phyloP scores from a whole-genome alignment of 2,797 vertebrate species.

The Antennarius maculatus region DNA sequence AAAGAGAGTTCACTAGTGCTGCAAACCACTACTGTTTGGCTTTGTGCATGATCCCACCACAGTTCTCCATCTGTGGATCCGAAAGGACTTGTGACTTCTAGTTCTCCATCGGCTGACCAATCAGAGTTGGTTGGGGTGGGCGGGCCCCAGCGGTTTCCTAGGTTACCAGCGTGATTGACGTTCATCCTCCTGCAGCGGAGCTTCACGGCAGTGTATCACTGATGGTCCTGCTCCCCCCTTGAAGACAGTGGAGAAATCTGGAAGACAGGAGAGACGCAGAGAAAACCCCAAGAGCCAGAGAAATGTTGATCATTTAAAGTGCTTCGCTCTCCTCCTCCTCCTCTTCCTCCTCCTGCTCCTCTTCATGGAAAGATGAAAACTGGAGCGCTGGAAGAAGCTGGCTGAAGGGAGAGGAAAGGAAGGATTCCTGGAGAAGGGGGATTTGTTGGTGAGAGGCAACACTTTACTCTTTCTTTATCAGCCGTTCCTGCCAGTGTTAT shows the following conservation, averaged over 20 bases:
- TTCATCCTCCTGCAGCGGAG: slow-evolving; percentile 76
- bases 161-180: slow-evolving; percentile 80
- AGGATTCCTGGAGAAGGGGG: slow-evolving; percentile 58
- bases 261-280: slow-evolving; percentile 49
- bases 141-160: slow-evolving; percentile 68
- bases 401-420: slow-evolving; percentile 55
- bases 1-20: slow-evolving; percentile 68
- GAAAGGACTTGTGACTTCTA: slow-evolving; percentile 73
- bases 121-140: slow-evolving; percentile 55
- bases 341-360: slow-evolving; percentile 31
- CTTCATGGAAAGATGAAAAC: slow-evolving; percentile 59
- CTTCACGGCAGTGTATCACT: slow-evolving; percentile 62
- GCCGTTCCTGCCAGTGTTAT: slow-evolving; percentile 42
- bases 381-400: slow-evolving; percentile 58
- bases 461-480: slow-evolving; percentile 55
- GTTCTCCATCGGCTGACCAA: slow-evolving; percentile 61
- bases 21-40: slow-evolving; percentile 72
- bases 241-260: slow-evolving; percentile 69
- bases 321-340: slow-evolving; percentile 29
- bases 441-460: slow-evolving; percentile 68
- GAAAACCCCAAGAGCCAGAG: slow-evolving; percentile 56
- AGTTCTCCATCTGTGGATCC: slow-evolving; percentile 75
- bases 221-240: slow-evolving; percentile 60
- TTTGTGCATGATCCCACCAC: slow-evolving; percentile 66
- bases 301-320: slow-evolving; percentile 62